Evolutionary conservation across 2,113 vertebrate genomes (phyloP).

Genomic region (Neotragus moschatus): DNA sequence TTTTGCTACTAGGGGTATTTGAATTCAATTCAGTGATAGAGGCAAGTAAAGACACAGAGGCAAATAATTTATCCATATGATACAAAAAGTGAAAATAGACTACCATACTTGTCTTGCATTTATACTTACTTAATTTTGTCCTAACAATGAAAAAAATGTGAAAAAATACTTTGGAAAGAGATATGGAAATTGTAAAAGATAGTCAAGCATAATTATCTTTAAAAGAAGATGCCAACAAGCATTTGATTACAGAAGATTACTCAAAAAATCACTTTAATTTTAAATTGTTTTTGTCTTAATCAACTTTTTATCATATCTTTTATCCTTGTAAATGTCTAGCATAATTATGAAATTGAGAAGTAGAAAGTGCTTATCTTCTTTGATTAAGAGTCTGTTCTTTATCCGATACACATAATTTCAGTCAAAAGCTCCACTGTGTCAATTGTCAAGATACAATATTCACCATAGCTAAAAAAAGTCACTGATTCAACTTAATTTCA

Average conservation of each 20-base stretch:
- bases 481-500: background rate
- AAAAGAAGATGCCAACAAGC: background rate
- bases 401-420: background rate
- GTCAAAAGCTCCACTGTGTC: background rate
- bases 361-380: background rate
- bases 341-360: background rate
- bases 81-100: background rate
- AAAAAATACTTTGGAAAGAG: background rate
- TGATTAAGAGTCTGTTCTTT: background rate
- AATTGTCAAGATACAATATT: background rate
- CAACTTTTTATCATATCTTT: background rate
- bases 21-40: background rate
- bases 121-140: background rate
- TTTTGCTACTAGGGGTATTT: background rate
- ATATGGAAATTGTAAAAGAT: background rate
- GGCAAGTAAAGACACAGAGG: background rate
- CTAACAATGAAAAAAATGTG: background rate
- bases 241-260: background rate
- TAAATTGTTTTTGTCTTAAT: background rate
- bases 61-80: background rate
- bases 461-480: background rate
- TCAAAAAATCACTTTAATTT: background rate
- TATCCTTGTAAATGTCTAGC: background rate
- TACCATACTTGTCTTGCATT: background rate
- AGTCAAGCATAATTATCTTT: background rate